Base-by-base conservation (phyloP, 2,797 vertebrate genomes). In the Trachurus trachurus region DNA sequence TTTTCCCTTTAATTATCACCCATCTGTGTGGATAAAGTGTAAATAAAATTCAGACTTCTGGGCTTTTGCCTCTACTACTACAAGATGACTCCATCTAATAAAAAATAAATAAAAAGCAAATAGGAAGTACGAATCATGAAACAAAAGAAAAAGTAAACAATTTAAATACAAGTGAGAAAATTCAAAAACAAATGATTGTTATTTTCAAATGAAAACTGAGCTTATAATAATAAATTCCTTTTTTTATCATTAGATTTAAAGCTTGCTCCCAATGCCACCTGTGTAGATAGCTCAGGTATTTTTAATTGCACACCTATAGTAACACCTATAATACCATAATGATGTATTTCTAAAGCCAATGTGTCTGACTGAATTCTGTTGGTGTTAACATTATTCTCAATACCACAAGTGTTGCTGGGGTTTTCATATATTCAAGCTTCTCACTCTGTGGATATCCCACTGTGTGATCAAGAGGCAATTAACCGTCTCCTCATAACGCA, bases 41-140 rank as follows among this genome's bases (percentile, higher is more conserved):
- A 64, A 54, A 66, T 76, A 71, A 53, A 49, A 70, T 61, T 42
- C 52, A 77, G 37, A 67, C 11, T n/a, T 76, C 62, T 74, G 70
- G 75, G 66, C 75, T 78, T 42, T 76, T 31, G 34, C 11, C 8
- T 62, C 40, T 37, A 26, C 40, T 37, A 26, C 1, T 26, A 15
- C 3, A 6, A 71, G 59, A 62, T 54, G 12, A 29, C 67, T n/a
- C 49, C 31, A 66, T 34, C 29, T 2, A 60, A 29, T 19, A 37
- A 47, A 57, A 61, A 45, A 71, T 45, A 37, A 67, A 60, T 3
- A 0, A 5, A 62, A 65, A 53, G 37, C 60, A 29, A 26, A 54
- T 7, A 9, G 13, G 13, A 54, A 54, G 22, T 29, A 29, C 6
- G 64, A 59, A 66, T 26, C 22, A 67, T 49, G 10, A 63, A 61